phyloP scores from a whole-genome alignment of 2,113 vertebrate species.

The Pholis gunnellus region DNA sequence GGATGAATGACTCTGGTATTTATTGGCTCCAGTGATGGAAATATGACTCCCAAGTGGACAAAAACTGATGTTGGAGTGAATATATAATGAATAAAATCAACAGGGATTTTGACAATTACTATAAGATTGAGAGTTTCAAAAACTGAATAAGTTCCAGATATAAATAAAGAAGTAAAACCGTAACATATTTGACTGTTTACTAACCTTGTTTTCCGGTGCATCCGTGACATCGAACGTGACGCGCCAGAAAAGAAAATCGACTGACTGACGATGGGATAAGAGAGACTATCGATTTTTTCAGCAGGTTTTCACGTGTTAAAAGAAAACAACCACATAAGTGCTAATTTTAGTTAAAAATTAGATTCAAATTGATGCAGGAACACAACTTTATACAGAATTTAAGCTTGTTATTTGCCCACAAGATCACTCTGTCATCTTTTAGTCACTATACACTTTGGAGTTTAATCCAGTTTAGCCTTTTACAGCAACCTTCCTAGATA shows the following conservation, averaged over 20 bases:
- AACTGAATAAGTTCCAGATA: too few relatives aligned
- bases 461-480: conserved; percentile 34
- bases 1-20: neutral
- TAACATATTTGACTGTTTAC: too few relatives aligned
- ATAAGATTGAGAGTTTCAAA: neutral
- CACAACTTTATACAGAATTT: conserved; percentile 20
- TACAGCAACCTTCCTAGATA: conserved; percentile 25
- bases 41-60: neutral
- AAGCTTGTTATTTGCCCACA: conserved; percentile 10
- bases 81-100: neutral
- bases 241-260: too few relatives aligned
- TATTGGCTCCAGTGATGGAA: neutral
- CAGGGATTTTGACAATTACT: neutral
- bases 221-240: too few relatives aligned
- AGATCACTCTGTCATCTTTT: conserved; percentile 15
- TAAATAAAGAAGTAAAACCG: too few relatives aligned
- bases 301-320: too few relatives aligned
- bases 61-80: neutral
- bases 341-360: neutral
- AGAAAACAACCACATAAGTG: too few relatives aligned
- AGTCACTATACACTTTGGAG: conserved; percentile 4
- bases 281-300: too few relatives aligned
- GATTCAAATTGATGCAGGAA: conserved; percentile 17
- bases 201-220: too few relatives aligned
- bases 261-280: too few relatives aligned